Evolutionary conservation across 2,888 invertebrate species (phyloP), one percentile per base, ranked within the genome.

Genomic region (Sisyra nigra): DNA sequence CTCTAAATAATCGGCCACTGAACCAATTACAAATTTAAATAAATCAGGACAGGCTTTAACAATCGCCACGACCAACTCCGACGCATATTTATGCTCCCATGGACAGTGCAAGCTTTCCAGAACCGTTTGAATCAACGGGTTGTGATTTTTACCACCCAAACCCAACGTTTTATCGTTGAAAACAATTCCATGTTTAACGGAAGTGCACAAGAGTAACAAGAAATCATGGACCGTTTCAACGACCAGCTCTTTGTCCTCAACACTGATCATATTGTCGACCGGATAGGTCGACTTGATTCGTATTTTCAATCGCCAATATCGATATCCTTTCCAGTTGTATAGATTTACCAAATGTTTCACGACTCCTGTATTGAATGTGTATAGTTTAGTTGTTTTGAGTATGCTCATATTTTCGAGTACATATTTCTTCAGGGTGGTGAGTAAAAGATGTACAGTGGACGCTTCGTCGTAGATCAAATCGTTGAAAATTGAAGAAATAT

Each of bases 321-420:
- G 64, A 1, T 80, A 80, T 1, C 83, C 84, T 52, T 72, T 74
- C 85, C 85, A 86, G 49, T 77, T 73, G 51, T 80, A 85, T 2
- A 85, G 60, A 53, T 72, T 72, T 3, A 77, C 71, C 43, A 86
- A 62, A 56, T 73, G 69, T 50, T 74, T 74, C n/a, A 84, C 59
- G 15, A 76, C 72, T 46, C 69, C 66, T 38, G 77, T 73, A 52
- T 72, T 79, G 50, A 86, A 86, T 1, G 76, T 71, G 51, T 72
- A 73, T 39, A 84, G 63, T 58, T 85, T 85, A 31, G 72, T 66
- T 2, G 82, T 83, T 62, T 84, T 85, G 2, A 74, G 74, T 43
- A 86, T 72, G 2, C 63, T 62, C 0, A 60, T 50, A 55, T 77
- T 78, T 51, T 81, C 74, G 9, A 85, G 59, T 13, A 85, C 68